Base-by-base conservation (phyloP, 2,113 vertebrate genomes). In the Sialia sialis region DNA sequence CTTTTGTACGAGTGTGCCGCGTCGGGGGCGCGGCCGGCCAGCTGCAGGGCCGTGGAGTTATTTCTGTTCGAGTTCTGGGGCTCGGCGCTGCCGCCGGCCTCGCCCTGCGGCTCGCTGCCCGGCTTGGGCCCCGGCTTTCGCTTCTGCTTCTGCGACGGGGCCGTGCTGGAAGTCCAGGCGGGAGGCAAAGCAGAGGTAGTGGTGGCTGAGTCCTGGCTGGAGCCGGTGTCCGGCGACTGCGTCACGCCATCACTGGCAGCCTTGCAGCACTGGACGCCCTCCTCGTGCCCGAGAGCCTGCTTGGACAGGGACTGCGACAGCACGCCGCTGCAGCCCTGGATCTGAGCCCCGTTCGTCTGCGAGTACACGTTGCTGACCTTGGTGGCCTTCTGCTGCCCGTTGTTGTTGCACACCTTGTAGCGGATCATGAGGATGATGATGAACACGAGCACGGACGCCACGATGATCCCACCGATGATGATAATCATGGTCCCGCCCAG, bases 371-470 rank as follows among this genome's bases (percentile, higher is more conserved):
- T 99, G 97, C 98, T 99, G 77, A 99, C 98, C 97, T 99, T 96
- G 66, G 98, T 97, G 21, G 98, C 98, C 97, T 99, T 99, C 74
- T 98, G 98, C 38, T 97, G 96, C 43, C 98, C 98, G 0, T 98
- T 98, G 48, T 96, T 98, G 97, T 99, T 99, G 43, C 99, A 99
- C 95, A 99, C 99, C 97, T 99, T 99, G 97, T 99, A 99, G 48
- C 99, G 99, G 95, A 99, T 99, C 99, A 99, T 99, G 79, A 99
- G 98, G 97, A 99, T 99, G 95, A 99, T 99, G 98, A 99, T 99
- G 98, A 99, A 99, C 92, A 99, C 98, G 8, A 99, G 98, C 93
- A 99, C 99, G 0, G 99, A 99, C 7, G 99, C 99, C 84, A 99
- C 99, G 6, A 99, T 99, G 94, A 99, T 99, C 83, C 99, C 99